Conservation (phyloP, 2,888 invertebrate species). For the Sphecodes monilicornis region DNA sequence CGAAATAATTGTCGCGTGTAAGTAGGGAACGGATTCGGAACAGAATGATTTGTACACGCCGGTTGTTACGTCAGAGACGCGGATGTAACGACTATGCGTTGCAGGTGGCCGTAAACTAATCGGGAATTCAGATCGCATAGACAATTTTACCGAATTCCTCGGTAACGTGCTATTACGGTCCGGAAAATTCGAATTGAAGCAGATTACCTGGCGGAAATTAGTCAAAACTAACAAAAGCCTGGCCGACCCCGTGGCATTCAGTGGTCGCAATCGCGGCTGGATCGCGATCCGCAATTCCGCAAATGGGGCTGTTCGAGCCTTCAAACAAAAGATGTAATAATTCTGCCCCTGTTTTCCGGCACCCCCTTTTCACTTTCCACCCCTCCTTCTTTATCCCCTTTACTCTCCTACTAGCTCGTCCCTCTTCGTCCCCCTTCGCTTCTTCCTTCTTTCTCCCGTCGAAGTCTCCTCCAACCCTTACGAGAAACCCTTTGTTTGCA, state of each 20-base stretch:
- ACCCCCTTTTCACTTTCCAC: conserved; percentile 62
- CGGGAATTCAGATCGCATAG: conserved; percentile 47
- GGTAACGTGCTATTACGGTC: conserved; percentile 50
- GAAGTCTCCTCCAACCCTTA: conserved; percentile 66
- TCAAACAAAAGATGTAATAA: conserved; percentile 84
- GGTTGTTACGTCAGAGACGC: not conserved
- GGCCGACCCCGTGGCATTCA: conserved; percentile 72
- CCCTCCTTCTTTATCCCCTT: conserved; percentile 47
- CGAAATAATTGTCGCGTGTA: conserved; percentile 16
- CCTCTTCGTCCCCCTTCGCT: conserved; percentile 43
- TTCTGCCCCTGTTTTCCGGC: conserved; percentile 78
- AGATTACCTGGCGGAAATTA: conserved; percentile 80
- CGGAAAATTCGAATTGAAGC: conserved; percentile 73
- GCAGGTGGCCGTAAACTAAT: conserved; percentile 35
- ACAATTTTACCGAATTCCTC: conserved; percentile 56
- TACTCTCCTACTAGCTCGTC: conserved; percentile 32
- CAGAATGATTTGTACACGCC: not conserved
- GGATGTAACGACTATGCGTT: not conserved
- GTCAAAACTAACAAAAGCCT: conserved; percentile 81
- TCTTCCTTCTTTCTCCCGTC: conserved; percentile 53
- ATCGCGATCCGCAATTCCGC: conserved; percentile 83
- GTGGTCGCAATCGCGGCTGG: conserved; percentile 80
- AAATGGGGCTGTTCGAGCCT: conserved; percentile 82
- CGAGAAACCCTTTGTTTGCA: conserved; percentile 81
- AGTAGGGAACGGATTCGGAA: not conserved